Evolutionary conservation across 1,140 invertebrate species (phyloP).

Genomic region (Achroia grisella): DNA sequence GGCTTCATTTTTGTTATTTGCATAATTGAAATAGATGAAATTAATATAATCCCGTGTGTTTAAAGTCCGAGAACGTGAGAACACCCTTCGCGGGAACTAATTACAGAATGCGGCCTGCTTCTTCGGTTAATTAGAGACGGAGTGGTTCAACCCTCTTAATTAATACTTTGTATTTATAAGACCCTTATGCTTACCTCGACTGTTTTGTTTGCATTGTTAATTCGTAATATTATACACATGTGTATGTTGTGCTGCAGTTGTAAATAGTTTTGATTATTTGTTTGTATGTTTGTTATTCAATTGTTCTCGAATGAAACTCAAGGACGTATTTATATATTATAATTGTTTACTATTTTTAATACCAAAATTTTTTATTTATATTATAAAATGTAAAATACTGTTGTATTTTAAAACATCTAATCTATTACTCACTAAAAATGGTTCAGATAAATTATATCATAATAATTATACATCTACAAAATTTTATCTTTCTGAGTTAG

Average conservation of each 20-base stretch:
- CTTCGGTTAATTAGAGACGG: conserved; percentile 69
- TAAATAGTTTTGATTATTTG: conserved; percentile 9
- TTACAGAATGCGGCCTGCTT: conserved; percentile 64
- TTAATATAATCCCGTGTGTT: conserved; percentile 44
- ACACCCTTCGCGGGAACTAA: conserved; percentile 65
- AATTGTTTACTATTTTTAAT: too few relatives aligned
- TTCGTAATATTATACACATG: conserved; percentile 28
- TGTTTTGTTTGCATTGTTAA: conserved; percentile 64
- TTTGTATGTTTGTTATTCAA: too few relatives aligned
- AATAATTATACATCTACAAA: too few relatives aligned
- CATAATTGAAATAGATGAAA: conserved; percentile 52
- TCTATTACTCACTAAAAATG: too few relatives aligned
- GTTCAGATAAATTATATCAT: too few relatives aligned
- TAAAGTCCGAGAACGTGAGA: conserved; percentile 55
- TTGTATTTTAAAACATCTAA: too few relatives aligned
- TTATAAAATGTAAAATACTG: too few relatives aligned
- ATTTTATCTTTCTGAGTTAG: too few relatives aligned
- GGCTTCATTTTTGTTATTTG: conserved; percentile 16
- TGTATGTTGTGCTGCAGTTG: conserved; percentile 36
- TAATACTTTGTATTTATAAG: conserved; percentile 59
- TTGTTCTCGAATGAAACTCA: too few relatives aligned
- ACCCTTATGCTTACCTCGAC: conserved; percentile 49
- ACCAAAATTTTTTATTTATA: too few relatives aligned
- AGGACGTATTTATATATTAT: too few relatives aligned
- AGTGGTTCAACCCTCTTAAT: conserved; percentile 69